phyloP scores from a whole-genome alignment of 2,888 invertebrate genomes.

The Harpagoxenus sublaevis region DNA sequence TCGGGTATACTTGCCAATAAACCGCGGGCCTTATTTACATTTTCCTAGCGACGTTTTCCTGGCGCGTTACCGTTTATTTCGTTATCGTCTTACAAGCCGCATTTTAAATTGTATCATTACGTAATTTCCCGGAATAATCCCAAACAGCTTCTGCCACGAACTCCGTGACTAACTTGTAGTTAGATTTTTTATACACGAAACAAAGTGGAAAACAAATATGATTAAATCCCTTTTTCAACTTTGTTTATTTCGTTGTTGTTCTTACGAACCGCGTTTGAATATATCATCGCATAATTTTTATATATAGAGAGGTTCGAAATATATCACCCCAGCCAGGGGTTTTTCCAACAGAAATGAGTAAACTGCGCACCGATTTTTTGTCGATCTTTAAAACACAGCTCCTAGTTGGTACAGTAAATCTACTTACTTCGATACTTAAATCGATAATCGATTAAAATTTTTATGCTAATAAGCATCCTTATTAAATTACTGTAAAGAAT shows the following conservation, averaged over 20 bases:
- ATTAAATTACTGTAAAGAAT: too few species aligned
- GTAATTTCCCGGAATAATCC: constrained; percentile 1
- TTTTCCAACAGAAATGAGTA: too few species aligned
- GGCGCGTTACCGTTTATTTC: constrained; percentile 25
- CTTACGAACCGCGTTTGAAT: neutral
- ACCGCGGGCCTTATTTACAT: neutral
- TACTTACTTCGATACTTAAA: too few species aligned
- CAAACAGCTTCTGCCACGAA: neutral
- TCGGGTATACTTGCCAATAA: constrained; percentile 28
- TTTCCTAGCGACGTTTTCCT: neutral
- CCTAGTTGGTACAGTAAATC: too few species aligned
- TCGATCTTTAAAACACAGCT: too few species aligned
- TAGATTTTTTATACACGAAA: neutral
- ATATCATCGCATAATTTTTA: neutral
- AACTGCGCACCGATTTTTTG: too few species aligned
- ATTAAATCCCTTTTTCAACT: neutral
- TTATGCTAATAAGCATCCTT: too few species aligned
- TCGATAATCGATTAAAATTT: too few species aligned
- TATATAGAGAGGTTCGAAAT: too few species aligned
- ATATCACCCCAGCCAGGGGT: too few species aligned
- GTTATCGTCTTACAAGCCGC: neutral
- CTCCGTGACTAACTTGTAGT: neutral
- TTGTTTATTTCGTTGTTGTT: neutral
- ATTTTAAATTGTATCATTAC: neutral
- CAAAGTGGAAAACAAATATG: neutral